Base-by-base conservation (phyloP, 2,113 vertebrate species). In the Phaethornis superciliosus region DNA sequence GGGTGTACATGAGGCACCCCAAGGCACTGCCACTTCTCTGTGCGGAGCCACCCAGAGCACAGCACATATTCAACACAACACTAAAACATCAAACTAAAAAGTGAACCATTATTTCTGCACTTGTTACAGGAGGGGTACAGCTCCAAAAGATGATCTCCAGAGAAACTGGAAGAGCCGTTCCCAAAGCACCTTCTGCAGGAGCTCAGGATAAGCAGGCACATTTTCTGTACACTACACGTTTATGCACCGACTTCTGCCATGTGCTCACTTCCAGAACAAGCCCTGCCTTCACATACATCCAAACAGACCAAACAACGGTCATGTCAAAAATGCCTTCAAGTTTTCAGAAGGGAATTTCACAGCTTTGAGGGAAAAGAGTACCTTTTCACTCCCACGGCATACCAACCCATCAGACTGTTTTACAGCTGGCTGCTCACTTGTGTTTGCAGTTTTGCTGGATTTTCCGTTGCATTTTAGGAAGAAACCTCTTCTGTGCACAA, bases 61-160 rank as follows among this genome's bases (percentile, higher is more conserved):
- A 52, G 37, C 33, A 33, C 55, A 23, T 13, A 37, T 54, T 40
- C 30, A 16, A 5, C 2, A 9, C 5, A 24, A 27, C 60, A 22
- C n/a, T 10, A 51, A 49, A 69, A 32, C 17, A 4, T 3, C 3
- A 12, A n/a, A 28, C 44, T 27, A 13, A 51, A 26, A 49, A 51
- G 7, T 0, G 12, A 72, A 27, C 16, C 1, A 0, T 24, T 24
- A 15, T 10, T 21, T 21, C 27, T 5, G 17, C 20, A 16, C 11
- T 19, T 49, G 28, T 33, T 42, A 26, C 37, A 49, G 20, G 49
- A 35, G 47, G 30, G 52, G 46, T 42, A 0, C 3, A 22, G 30
- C 6, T 62, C 16, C 62, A 30, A 7, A 26, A 15, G 14, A 19
- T 7, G 62, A 70, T 32, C n/a, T 63, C 14, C 6, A 46, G 49